Evolutionary conservation across 1,140 invertebrate genomes (phyloP).

Genomic region (Scaptomyza pallida): DNA sequence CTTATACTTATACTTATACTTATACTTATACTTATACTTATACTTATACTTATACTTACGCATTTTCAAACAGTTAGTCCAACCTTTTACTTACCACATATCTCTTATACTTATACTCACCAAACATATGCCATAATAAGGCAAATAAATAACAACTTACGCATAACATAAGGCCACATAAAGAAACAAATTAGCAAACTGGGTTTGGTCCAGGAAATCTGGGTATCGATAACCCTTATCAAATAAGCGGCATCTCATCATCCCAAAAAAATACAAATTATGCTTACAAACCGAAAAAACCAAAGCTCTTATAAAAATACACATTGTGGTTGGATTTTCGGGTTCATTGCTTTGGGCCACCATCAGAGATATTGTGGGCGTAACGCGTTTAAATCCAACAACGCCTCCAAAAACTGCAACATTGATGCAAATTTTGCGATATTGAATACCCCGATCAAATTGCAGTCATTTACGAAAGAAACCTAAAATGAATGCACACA

Average conservation of each 20-base stretch:
- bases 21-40: background rate
- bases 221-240: slow-evolving; percentile 73
- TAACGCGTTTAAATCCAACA: slow-evolving; percentile 45
- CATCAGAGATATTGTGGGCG: slow-evolving; percentile 45
- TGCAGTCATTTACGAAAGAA: slow-evolving; percentile 57
- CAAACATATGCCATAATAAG: background rate
- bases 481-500: slow-evolving; percentile 11
- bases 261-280: slow-evolving; percentile 66
- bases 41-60: too few relatives aligned
- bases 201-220: slow-evolving; percentile 15
- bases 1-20: background rate
- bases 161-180: slow-evolving; percentile 28
- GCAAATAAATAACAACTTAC: slow-evolving; percentile 54
- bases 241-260: slow-evolving; percentile 60
- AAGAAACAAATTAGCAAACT: slow-evolving; percentile 31
- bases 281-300: slow-evolving; percentile 52
- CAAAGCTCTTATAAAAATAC: slow-evolving; percentile 8
- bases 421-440: slow-evolving; percentile 50
- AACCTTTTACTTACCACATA: background rate
- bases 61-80: background rate
- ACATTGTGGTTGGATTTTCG: slow-evolving; percentile 14
- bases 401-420: slow-evolving; percentile 18
- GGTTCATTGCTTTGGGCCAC: slow-evolving; percentile 33
- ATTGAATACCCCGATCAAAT: slow-evolving; percentile 52
- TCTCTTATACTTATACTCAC: background rate